These are phyloP conservation scores for Pogona vitticeps DNA, from an alignment of 2,113 vertebrate species.

Conservation along the genomic window DNA sequence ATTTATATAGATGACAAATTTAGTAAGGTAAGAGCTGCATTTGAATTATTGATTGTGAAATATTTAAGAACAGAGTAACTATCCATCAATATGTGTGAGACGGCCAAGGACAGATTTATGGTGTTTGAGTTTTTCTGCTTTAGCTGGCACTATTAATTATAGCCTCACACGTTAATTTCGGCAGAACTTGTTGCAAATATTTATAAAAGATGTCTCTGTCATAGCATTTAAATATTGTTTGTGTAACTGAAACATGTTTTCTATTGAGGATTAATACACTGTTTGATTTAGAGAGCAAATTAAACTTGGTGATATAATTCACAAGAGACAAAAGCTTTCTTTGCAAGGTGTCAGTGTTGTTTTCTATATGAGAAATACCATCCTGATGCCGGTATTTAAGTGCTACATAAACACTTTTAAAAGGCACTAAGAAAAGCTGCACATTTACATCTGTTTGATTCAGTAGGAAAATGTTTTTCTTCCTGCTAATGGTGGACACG, in stretches of 20 bases:
- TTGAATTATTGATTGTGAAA: constrained; percentile 84
- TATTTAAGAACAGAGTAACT: constrained; percentile 78
- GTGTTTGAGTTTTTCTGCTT: constrained; percentile 75
- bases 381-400: neutral
- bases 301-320: constrained; percentile 59
- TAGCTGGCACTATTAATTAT: constrained; percentile 81
- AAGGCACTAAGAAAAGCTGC: neutral
- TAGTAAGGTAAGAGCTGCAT: constrained; percentile 76
- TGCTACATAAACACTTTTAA: no score
- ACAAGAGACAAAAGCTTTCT: constrained; percentile 35
- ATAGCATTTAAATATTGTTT: constrained; percentile 71
- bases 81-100: constrained; percentile 78
- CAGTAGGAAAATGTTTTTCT: neutral
- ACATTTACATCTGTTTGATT: neutral
- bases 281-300: constrained; percentile 69
- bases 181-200: constrained; percentile 56
- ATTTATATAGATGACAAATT: constrained; percentile 81
- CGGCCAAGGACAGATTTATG: constrained; percentile 78
- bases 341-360: constrained; percentile 46
- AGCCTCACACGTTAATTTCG: constrained; percentile 62
- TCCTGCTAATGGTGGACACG: neutral
- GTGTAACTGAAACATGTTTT: constrained; percentile 66
- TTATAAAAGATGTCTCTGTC: constrained; percentile 69
- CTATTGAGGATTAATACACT: constrained; percentile 68
- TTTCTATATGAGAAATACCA: constrained; percentile 33